These are phyloP conservation scores for Epinephelus malabaricus DNA, from an alignment of 2,797 vertebrate genomes.

Conservation along the genomic window DNA sequence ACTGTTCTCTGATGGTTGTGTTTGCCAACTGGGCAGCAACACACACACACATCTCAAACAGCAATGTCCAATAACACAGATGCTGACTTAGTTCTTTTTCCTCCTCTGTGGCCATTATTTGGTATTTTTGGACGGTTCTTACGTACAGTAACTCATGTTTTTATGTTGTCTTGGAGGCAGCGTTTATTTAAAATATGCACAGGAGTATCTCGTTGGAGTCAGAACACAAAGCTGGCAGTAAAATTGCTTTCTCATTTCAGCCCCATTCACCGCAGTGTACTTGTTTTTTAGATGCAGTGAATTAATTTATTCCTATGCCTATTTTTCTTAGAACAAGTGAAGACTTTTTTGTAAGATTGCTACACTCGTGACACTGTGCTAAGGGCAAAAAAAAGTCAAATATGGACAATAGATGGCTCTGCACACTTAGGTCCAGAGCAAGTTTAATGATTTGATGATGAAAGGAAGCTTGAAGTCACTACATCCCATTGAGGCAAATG, in stretches of 20 bases:
- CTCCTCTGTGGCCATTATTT: neutral
- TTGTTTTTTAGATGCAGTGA: neutral
- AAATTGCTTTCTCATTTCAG: neutral
- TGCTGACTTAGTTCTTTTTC: neutral
- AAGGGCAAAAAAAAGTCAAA: neutral
- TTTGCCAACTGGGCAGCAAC: slow-evolving; percentile 22
- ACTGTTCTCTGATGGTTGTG: slow-evolving; percentile 21
- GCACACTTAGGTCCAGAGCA: neutral
- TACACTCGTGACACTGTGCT: neutral
- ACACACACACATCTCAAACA: slow-evolving; percentile 10
- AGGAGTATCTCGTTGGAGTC: neutral
- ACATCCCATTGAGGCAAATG: neutral
- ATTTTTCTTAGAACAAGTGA: neutral
- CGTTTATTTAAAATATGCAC: neutral
- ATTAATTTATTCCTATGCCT: neutral
- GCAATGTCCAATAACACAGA: slow-evolving; percentile 28
- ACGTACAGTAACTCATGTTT: neutral
- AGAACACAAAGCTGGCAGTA: neutral
- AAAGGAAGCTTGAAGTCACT: neutral
- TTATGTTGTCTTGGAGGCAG: neutral
- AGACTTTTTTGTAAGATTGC: neutral
- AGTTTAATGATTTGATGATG: neutral
- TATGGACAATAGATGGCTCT: neutral
- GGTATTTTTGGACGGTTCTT: neutral
- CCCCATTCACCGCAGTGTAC: neutral